A percentile compares a stretch with the other conserved stretches of the same genome.
These are phyloP conservation scores for Ophthalmolycus amberensis DNA, from an alignment of 2,113 vertebrate genomes.

Conservation along the genomic window DNA sequence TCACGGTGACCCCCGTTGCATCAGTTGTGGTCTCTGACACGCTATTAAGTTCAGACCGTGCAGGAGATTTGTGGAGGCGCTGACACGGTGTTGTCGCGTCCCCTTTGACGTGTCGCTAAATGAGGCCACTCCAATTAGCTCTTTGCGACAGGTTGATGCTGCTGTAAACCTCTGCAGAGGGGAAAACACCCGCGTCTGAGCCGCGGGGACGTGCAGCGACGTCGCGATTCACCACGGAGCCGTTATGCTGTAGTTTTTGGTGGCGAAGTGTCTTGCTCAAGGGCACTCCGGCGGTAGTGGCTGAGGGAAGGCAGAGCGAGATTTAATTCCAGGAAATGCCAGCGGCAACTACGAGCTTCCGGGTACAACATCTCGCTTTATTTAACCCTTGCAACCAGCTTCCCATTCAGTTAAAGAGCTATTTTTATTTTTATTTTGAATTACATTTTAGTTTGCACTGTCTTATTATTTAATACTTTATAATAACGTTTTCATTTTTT, in stretches of 20 bases:
- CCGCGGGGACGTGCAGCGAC: background rate
- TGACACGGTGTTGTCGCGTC: slow-evolving; percentile 79
- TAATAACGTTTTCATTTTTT: background rate
- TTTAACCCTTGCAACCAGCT: slow-evolving; percentile 18
- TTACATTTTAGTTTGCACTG: background rate
- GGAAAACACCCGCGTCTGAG: background rate
- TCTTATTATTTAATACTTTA: background rate
- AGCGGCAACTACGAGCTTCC: slow-evolving; percentile 19
- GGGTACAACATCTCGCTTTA: background rate
- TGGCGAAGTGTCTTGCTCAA: slow-evolving; percentile 4
- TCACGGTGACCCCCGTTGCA: slow-evolving; percentile 76
- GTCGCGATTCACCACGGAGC: background rate
- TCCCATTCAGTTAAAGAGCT: slow-evolving; percentile 1
- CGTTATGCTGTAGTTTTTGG: background rate
- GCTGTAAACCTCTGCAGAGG: slow-evolving; percentile 40
- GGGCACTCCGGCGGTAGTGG: background rate
- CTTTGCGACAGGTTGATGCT: slow-evolving; percentile 66
- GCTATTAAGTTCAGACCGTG: slow-evolving; percentile 74
- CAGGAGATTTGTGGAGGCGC: slow-evolving; percentile 83
- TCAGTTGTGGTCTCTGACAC: slow-evolving; percentile 79
- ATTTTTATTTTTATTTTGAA: background rate
- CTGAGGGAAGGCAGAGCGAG: background rate
- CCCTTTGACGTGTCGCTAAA: slow-evolving; percentile 81
- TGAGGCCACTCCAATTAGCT: slow-evolving; percentile 84
- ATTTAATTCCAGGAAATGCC: background rate